These are phyloP conservation scores for Glaucidium brasilianum DNA, from an alignment of 2,113 vertebrate genomes.

Conservation along the genomic window DNA sequence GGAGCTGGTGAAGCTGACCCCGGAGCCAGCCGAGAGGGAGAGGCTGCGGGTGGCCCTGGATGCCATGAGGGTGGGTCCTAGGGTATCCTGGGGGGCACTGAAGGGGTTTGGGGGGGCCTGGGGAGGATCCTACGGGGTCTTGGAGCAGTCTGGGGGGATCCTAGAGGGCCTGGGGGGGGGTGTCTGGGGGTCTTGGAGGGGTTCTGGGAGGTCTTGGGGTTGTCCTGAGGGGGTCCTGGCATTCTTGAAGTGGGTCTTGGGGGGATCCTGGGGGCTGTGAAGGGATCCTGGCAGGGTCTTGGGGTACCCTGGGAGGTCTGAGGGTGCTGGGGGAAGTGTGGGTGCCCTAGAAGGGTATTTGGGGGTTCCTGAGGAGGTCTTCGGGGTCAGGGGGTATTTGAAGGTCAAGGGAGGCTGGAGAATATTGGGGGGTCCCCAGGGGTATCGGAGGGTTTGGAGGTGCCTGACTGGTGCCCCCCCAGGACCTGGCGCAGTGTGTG, in stretches of 20 bases:
- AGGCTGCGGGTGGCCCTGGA: slow-evolving; percentile 84
- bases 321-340: not conserved
- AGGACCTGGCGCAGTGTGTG: slow-evolving; percentile 90
- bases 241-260: not conserved
- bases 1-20: slow-evolving; percentile 89
- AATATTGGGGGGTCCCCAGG: no score
- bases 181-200: no score
- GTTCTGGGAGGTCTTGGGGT: no score
- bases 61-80: slow-evolving; percentile 80
- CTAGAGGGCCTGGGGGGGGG: no score
- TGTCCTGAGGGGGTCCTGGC: not conserved
- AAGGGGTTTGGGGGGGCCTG: not conserved
- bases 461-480: not conserved
- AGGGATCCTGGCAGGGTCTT: no score
- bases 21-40: slow-evolving; percentile 79
- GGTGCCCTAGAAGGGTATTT: no score
- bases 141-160: not conserved
- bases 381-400: not conserved
- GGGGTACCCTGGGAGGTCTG: not conserved
- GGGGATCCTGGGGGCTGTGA: not conserved
- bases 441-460: not conserved
- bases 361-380: no score
- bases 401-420: no score
- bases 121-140: not conserved
- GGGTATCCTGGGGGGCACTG: not conserved